Base-by-base conservation (phyloP, 1,140 invertebrate genomes). In the Drosophila murphyi region DNA sequence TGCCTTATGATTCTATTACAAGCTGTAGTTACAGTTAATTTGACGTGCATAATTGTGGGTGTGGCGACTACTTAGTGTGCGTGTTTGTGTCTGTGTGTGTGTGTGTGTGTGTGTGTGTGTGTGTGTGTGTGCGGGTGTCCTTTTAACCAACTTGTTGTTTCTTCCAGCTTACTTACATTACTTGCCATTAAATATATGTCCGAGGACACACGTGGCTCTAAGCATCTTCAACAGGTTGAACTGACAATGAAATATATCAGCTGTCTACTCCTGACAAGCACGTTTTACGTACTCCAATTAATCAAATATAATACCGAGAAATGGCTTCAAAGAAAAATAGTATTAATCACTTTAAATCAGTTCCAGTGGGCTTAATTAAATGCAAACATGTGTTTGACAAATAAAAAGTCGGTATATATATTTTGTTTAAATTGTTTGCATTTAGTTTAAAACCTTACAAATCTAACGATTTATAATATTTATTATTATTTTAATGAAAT, bases 11-110 rank as follows among this genome's bases (percentile, higher is more conserved):
- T 43, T 83, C 57, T 60, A 47, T 60, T 60, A 60, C 57, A 60
- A 60, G 43, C 57, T 48, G 57, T 60, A 60, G 57, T 60, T 59
- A 60, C 57, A 60, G 57, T 60, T 60, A 60, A 60, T 48, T 48
- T 60, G 82, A 87, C 83, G 80, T 87, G 83, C 82, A 82, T 87
- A 87, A 87, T 87, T 79, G 79, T 87, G 72, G 74, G 82, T 78
- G 70, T 61, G 71, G 45, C 70, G 35, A 52, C 52, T 50, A 47
- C 54, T 67, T 31, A 59, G 47, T 51, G 12, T 37, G 56, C 52
- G 10, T n/a, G 10, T 43, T 8, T 43, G 10, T n/a, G 10, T 43
- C 10, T n/a, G 39, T 43, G 39, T 43, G 2, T 43, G 0, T n/a
- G n/a, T n/a, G n/a, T 43, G 12, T 37, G 56, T 52, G 10, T n/a